Evolutionary conservation across 1,140 invertebrate species (phyloP), one percentile per base, ranked within the genome.

Genomic region (Neomicropteryx cornuta): DNA sequence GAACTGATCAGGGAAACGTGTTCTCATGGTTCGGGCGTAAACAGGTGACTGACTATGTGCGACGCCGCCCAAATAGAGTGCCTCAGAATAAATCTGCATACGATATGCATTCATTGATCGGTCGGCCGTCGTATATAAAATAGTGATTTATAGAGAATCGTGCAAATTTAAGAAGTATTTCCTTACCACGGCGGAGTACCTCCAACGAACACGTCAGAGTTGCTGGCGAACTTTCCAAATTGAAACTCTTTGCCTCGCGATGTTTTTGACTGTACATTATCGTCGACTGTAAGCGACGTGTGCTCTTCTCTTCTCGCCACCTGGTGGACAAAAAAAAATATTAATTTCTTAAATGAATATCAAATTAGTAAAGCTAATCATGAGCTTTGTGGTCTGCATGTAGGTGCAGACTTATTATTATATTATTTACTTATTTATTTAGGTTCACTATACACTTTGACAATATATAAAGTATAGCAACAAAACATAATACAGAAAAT

Each of bases 171-270:
- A 14, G 36, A 5, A 36, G 17, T 28, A 14, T 29, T 24, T 43
- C 68, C 67, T 66, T 45, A 70, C 79, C 80, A 87, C 38, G 76
- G 74, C 13, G 91, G 91, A 72, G 95, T 81, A 5, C 90, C 91
- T 5, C 91, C 91, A 31, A 96, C 74, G 60, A 89, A 95, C 18
- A 94, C 84, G 59, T 88, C 87, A 4, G 87, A 91, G 60, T 93
- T 93, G 29, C 79, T 81, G 1, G 71, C 68, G 45, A 87, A 77
- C 50, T 84, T 79, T 3, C 89, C 88, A 56, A 93, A 90, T 40
- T 79, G 75, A 58, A 88, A 88, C 60, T 89, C 87, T 49, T 87
- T 84, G 47, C 83, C 87, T 28, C 79, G 71, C 4, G 81, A 88
- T 2, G 75, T 77, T 31, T 81, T 78, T 42, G 75, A 78, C 49